Percentiles rank a stretch among this genome's conserved stretches.
Evolutionary conservation across 2,888 invertebrate genomes (phyloP).

Genomic region (Pristionchus japonicus): DNA sequence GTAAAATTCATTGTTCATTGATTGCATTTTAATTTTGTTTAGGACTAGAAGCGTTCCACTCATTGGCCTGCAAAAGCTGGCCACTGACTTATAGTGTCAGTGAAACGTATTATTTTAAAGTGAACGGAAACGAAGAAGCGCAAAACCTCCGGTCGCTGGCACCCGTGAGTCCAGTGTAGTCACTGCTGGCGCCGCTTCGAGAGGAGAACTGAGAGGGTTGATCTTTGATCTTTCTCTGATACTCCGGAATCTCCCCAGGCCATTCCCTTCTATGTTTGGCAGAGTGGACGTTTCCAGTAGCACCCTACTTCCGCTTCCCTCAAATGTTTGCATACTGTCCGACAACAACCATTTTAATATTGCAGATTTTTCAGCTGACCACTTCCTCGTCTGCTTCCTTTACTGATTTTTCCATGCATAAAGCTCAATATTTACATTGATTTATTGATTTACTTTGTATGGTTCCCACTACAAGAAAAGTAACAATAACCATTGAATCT

Average conservation of each 20-base stretch:
- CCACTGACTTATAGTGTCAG: no score
- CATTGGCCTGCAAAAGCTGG: no score
- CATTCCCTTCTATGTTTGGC: no score
- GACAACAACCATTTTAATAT: neutral
- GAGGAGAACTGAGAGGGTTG: neutral
- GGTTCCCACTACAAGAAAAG: no score
- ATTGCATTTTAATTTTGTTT: no score
- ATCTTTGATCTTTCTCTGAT: neutral
- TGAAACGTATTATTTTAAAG: no score
- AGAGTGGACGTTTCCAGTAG: no score
- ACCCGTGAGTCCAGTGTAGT: neutral
- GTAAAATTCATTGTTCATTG: neutral
- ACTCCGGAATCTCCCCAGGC: no score
- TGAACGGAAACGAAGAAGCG: no score
- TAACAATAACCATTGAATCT: neutral
- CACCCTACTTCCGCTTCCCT: neutral
- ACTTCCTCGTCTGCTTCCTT: neutral
- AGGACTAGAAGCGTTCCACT: no score
- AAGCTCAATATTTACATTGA: neutral
- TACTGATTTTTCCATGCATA: neutral
- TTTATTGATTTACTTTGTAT: neutral
- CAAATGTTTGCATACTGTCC: neutral
- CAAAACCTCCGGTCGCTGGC: neutral
- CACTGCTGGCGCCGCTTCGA: slow-evolving; percentile 1
- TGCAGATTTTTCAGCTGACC: neutral